Conservation (phyloP, 2,113 vertebrate species). For the Phalacrocorax carbo region DNA sequence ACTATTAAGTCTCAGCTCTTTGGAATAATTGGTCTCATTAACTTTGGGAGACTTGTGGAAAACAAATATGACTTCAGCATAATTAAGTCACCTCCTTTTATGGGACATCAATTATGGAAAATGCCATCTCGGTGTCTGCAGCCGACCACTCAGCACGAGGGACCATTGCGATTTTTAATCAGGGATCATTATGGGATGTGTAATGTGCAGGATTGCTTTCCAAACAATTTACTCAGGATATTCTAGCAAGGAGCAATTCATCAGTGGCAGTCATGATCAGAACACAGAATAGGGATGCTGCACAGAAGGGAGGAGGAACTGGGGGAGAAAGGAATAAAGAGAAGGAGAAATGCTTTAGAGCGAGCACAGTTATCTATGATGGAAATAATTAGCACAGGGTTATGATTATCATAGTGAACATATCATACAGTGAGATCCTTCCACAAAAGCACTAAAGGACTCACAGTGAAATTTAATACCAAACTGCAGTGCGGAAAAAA, state of each 20-base stretch:
- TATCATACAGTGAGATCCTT: neutral
- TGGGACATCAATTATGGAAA: neutral
- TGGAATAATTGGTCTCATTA: constrained; percentile 3
- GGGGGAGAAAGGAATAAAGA: neutral
- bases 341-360: neutral
- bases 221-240: neutral
- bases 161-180: neutral
- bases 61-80: neutral
- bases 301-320: neutral
- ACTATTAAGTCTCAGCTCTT: neutral
- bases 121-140: neutral
- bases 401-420: neutral
- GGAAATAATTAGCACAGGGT: constrained; percentile 3
- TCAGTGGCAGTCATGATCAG: neutral
- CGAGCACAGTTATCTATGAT: neutral
- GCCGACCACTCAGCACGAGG: neutral
- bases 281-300: neutral
- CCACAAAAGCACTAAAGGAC: neutral
- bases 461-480: neutral
- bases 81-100: neutral
- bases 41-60: neutral
- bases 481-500: neutral
- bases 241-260: neutral
- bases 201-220: neutral
- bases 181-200: neutral